Evolutionary conservation across 2,888 invertebrate species (phyloP).

Genomic region (Apomyelois bistriatella): DNA sequence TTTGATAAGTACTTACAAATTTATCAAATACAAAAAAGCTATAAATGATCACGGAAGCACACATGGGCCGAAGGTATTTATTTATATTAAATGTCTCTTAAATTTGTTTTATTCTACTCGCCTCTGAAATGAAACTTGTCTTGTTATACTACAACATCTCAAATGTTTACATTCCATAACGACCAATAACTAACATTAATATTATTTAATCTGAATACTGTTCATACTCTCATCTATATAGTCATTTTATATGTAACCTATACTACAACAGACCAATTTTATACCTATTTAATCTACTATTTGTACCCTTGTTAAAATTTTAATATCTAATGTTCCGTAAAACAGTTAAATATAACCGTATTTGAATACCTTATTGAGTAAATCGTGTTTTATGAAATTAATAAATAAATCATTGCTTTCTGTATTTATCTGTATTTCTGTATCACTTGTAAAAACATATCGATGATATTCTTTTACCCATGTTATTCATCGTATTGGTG

Average conservation of each 20-base stretch:
- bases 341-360: background rate
- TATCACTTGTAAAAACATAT: background rate
- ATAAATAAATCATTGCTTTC: too few relatives aligned
- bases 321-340: background rate
- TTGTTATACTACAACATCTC: background rate
- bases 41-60: too few relatives aligned
- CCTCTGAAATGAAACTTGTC: background rate
- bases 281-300: constrained; percentile 27
- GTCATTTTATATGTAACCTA: constrained; percentile 28
- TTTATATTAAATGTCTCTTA: background rate
- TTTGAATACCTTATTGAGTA: background rate
- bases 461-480: constrained; percentile 1
- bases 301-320: constrained; percentile 6
- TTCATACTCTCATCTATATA: constrained; percentile 16
- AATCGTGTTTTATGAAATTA: background rate
- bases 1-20: too few relatives aligned
- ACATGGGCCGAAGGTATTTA: too few relatives aligned
- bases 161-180: constrained; percentile 9
- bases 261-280: constrained; percentile 37
- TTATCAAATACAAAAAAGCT: too few relatives aligned
- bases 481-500: background rate
- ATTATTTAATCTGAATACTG: constrained; percentile 10
- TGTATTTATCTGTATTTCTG: too few relatives aligned
- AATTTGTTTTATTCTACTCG: background rate
- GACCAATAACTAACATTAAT: constrained; percentile 6